Conservation (phyloP, 2,113 vertebrate genomes). For the Stigmatopora nigra region DNA sequence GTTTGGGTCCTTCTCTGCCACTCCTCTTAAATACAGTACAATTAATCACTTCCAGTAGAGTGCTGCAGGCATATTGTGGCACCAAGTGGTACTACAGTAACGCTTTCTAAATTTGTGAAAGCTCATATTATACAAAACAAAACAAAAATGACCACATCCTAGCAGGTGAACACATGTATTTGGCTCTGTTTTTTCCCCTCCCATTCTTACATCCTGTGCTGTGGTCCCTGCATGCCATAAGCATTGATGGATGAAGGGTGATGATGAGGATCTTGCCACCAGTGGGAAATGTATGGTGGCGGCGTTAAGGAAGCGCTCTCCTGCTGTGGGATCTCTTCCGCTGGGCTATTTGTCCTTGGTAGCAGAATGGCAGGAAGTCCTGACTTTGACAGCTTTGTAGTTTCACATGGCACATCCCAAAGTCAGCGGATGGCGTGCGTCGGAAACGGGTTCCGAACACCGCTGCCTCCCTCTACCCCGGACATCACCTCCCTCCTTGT, state of each 20-base stretch:
- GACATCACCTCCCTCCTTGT: background rate
- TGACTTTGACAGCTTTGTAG: conserved; percentile 90
- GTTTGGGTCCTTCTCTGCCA: background rate
- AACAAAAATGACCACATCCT: background rate
- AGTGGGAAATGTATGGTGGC: conserved; percentile 50
- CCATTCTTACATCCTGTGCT: background rate
- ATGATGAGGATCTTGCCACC: conserved; percentile 49
- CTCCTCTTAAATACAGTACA: background rate
- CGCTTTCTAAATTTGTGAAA: background rate
- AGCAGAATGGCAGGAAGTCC: conserved; percentile 96
- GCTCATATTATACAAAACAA: background rate
- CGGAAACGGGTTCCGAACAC: conserved; percentile 41
- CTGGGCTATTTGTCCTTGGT: conserved; percentile 77
- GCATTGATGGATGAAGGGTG: conserved; percentile 14
- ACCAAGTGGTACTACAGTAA: background rate
- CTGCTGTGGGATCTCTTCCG: conserved; percentile 74
- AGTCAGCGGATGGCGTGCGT: conserved; percentile 63
- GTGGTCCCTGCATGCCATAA: conserved; percentile 2
- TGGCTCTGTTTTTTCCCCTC: background rate
- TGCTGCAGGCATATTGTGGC: background rate
- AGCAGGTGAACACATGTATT: no score
- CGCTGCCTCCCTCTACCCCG: background rate
- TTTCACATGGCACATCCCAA: conserved; percentile 78
- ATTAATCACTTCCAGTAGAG: background rate
- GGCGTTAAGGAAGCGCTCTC: conserved; percentile 50